These are phyloP conservation scores for Platichthys flesus DNA, from an alignment of 2,113 vertebrate genomes.

Conservation along the genomic window DNA sequence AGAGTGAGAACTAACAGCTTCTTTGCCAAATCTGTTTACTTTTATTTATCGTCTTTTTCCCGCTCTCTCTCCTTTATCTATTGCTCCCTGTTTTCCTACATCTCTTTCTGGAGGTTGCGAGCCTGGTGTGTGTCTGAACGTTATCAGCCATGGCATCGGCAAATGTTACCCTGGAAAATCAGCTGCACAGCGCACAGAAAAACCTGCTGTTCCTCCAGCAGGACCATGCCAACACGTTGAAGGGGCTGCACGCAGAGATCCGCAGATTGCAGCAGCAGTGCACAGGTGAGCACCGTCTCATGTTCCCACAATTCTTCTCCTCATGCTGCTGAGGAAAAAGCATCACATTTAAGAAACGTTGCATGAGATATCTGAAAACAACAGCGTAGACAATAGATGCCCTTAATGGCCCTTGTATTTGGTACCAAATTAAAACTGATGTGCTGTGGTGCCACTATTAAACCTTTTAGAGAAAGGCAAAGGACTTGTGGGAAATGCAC, in stretches of 20 bases:
- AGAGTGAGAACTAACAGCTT: conserved; percentile 18
- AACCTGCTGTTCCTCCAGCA: conserved; percentile 96
- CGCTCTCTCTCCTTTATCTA: background rate
- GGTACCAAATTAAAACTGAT: conserved; percentile 4
- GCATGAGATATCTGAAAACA: background rate
- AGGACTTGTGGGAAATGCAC: conserved; percentile 28
- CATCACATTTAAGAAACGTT: background rate
- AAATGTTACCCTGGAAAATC: conserved; percentile 92
- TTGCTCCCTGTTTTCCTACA: conserved; percentile 7
- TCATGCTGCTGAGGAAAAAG: background rate
- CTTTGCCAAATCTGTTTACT: conserved; percentile 10
- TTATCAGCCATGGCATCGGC: conserved; percentile 87
- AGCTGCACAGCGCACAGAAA: conserved; percentile 96
- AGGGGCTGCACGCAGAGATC: conserved; percentile 93
- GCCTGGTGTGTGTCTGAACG: conserved; percentile 33
- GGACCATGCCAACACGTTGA: conserved; percentile 91
- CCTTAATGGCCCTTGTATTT: background rate
- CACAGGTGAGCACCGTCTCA: conserved; percentile 83
- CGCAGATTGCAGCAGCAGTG: conserved; percentile 95
- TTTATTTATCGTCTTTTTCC: conserved; percentile 21
- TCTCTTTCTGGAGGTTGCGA: conserved; percentile 52
- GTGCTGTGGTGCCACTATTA: conserved; percentile 11
- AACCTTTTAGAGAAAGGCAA: conserved; percentile 30
- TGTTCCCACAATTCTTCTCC: background rate
- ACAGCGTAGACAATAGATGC: background rate